phyloP scores from a whole-genome alignment of 2,113 vertebrate genomes.

The Lepisosteus osseus region DNA sequence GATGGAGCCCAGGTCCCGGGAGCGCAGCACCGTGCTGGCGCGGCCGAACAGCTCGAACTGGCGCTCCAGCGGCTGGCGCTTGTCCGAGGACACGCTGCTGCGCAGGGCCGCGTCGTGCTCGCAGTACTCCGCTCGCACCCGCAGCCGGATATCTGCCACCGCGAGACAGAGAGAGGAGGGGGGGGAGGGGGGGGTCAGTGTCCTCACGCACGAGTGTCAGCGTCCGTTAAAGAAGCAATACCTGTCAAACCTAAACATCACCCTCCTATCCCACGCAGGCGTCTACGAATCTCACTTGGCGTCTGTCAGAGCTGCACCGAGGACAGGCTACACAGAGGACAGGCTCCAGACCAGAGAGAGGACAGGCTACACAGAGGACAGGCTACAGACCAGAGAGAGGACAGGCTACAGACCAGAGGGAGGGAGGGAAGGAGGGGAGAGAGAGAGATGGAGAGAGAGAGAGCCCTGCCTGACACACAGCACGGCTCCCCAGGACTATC shows the following conservation, averaged over 20 bases:
- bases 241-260: no score
- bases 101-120: conserved; percentile 80
- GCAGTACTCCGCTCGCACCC: conserved; percentile 83
- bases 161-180: conserved; percentile 19
- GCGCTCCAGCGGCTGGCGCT: conserved; percentile 76
- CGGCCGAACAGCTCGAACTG: conserved; percentile 84
- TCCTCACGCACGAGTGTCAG: not conserved
- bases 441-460: conserved; percentile 48
- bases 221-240: not conserved
- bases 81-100: conserved; percentile 74
- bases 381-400: conserved; percentile 50
- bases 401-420: conserved; percentile 56
- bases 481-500: no score
- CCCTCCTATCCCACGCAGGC: no score
- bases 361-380: no score
- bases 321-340: no score
- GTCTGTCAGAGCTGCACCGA: no score
- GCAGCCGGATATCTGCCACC: conserved; percentile 77
- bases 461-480: conserved; percentile 3
- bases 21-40: conserved; percentile 76
- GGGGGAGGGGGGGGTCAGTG: conserved; percentile 17
- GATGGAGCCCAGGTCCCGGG: conserved; percentile 82
- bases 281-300: no score
- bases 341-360: no score
- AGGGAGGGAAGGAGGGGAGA: conserved; percentile 44